These are phyloP conservation scores for Leptinotarsa undecemlineata DNA, from an alignment of 1,140 invertebrate species.

Conservation along the genomic window DNA sequence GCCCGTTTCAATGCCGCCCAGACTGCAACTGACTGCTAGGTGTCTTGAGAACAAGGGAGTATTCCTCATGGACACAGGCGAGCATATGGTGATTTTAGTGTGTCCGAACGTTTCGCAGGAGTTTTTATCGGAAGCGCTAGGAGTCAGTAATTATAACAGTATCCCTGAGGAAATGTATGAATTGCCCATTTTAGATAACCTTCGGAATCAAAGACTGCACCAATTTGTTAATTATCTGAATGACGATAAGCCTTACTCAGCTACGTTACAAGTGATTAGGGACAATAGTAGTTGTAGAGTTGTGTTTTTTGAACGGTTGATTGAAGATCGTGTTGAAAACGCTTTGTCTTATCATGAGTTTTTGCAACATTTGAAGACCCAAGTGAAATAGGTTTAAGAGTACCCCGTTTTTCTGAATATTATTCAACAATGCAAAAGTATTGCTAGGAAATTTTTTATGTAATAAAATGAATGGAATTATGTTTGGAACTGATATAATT, in stretches of 20 bases:
- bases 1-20: slow-evolving; percentile 63
- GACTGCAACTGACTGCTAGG: slow-evolving; percentile 69
- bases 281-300: slow-evolving; percentile 85
- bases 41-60: slow-evolving; percentile 84
- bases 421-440: slow-evolving; percentile 34
- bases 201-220: slow-evolving; percentile 75
- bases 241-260: slow-evolving; percentile 78
- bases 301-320: slow-evolving; percentile 84
- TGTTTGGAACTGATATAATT: background rate
- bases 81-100: slow-evolving; percentile 84
- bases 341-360: slow-evolving; percentile 98
- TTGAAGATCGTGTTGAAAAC: slow-evolving; percentile 93
- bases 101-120: slow-evolving; percentile 77
- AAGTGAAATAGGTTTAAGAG: slow-evolving; percentile 71
- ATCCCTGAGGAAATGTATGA: slow-evolving; percentile 68
- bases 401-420: slow-evolving; percentile 21
- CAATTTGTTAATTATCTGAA: slow-evolving; percentile 84
- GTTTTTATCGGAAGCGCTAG: slow-evolving; percentile 73
- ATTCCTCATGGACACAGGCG: slow-evolving; percentile 89
- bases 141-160: slow-evolving; percentile 61
- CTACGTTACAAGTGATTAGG: slow-evolving; percentile 82
- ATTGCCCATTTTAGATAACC: slow-evolving; percentile 78
- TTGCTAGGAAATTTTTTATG: slow-evolving; percentile 20
- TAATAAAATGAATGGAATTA: slow-evolving; percentile 4
- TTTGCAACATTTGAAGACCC: slow-evolving; percentile 91